Evolutionary conservation across 1,140 invertebrate genomes (phyloP), one percentile per base, ranked within the genome.

Genomic region (Drosophila mojavensis): DNA sequence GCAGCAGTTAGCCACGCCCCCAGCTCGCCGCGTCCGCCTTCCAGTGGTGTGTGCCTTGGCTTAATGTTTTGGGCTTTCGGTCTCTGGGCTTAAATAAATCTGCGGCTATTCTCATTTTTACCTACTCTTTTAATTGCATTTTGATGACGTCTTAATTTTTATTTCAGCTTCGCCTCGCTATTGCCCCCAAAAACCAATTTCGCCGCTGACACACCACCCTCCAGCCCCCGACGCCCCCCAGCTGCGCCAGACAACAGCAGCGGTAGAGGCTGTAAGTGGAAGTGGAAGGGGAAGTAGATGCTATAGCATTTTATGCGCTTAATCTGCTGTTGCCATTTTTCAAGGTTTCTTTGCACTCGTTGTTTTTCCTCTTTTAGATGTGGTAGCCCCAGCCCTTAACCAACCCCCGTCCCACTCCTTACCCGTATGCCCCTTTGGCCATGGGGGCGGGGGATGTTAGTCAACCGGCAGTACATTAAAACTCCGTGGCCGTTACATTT

Each of bases 111-210:
- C 86, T 82, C 79, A 77, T 74, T 88, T 86, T 88, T 83, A 83
- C 83, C 83, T 83, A 88, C 83, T 83, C 78, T 86, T 86, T 88
- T 88, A 88, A 88, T 88, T 88, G 83, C 83, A 89, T 88, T 88
- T 88, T 88, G 83, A 88, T 88, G 83, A 89, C 79, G 83, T 83
- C 84, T 88, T 88, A 88, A 88, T 88, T 89, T 89, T 88, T 89
- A 88, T 88, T 88, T 81, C 59, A 64, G 64, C 54, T 47, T 50
- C 56, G 43, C 26, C 26, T 33, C 7, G 41, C 62, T 61, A 36
- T 60, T 64, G 65, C 65, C 62, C 66, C 66, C 60, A 51, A 88
- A 88, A 89, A 83, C 79, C 83, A 88, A 88, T 83, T 83, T 88
- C 61, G 70, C 58, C 61, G 59, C 26, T 36, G 17, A 4, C 30